phyloP scores from a whole-genome alignment of 2,888 invertebrate genomes.

The Callosobruchus maculatus region DNA sequence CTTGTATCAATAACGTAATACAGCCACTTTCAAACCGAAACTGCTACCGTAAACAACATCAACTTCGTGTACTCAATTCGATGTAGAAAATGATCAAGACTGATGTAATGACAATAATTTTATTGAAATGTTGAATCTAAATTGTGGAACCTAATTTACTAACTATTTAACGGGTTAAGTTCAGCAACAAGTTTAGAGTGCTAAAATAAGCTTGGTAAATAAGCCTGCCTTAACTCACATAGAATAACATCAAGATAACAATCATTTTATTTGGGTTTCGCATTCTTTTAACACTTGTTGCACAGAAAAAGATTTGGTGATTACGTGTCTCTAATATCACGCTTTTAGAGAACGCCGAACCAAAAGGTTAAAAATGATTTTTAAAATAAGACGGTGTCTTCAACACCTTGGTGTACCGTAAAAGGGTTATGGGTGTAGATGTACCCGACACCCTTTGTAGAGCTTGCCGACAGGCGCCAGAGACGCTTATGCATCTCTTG shows the following conservation, averaged over 20 bases:
- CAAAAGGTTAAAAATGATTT: too few species aligned
- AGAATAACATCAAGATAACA: too few species aligned
- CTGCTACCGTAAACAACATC: background rate
- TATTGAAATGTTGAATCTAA: slow-evolving; percentile 23
- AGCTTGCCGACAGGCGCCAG: too few species aligned
- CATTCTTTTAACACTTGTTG: background rate
- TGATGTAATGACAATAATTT: slow-evolving; percentile 20
- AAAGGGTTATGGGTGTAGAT: too few species aligned
- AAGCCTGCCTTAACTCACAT: background rate
- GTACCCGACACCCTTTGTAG: too few species aligned
- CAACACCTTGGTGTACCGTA: too few species aligned
- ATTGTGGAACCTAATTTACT: slow-evolving; percentile 19
- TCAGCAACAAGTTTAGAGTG: slow-evolving; percentile 1
- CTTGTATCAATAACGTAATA: background rate
- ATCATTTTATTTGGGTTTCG: too few species aligned
- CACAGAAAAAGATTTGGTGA: background rate
- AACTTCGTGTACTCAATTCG: background rate
- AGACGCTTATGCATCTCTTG: too few species aligned
- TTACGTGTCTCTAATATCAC: too few species aligned
- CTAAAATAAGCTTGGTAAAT: background rate
- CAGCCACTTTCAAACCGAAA: background rate
- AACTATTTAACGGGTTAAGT: slow-evolving; percentile 18
- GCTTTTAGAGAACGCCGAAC: too few species aligned
- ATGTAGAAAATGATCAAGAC: background rate
- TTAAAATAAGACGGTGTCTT: too few species aligned